Evolutionary conservation across 2,888 invertebrate species (phyloP).

Genomic region (Saturnia pavonia): DNA sequence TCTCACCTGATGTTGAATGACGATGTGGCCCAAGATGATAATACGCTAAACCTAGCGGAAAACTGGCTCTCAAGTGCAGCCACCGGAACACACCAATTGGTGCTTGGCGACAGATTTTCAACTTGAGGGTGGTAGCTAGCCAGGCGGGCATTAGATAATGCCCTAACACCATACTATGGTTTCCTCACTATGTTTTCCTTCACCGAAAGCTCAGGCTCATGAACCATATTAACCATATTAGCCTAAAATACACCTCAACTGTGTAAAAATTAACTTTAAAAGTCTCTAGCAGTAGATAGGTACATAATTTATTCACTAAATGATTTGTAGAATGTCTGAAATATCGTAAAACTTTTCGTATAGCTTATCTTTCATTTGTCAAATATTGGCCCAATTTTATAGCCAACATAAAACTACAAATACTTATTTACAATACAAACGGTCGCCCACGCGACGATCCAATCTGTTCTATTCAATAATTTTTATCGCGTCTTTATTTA

Average conservation of each 20-base stretch:
- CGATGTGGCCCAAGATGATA: too few relatives aligned
- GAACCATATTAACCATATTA: too few relatives aligned
- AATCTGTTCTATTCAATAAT: constrained; percentile 37
- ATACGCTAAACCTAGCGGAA: too few relatives aligned
- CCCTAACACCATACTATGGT: too few relatives aligned
- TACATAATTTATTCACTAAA: background rate
- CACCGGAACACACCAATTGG: too few relatives aligned
- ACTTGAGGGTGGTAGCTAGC: too few relatives aligned
- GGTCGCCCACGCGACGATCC: constrained; percentile 39
- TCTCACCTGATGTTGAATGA: too few relatives aligned
- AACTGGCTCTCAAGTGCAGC: too few relatives aligned
- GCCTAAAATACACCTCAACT: background rate
- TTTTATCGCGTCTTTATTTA: constrained; percentile 46
- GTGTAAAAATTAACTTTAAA: background rate
- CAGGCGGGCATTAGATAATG: too few relatives aligned
- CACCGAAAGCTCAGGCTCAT: too few relatives aligned
- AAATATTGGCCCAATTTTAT: constrained; percentile 27
- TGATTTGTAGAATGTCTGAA: background rate
- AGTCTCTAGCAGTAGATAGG: background rate
- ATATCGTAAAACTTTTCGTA: background rate
- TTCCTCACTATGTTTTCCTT: too few relatives aligned
- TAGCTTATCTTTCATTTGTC: constrained; percentile 21
- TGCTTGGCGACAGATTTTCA: too few relatives aligned
- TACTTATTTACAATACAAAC: constrained; percentile 36
- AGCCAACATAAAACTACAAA: constrained; percentile 26